Base-by-base conservation (phyloP, 2,888 invertebrate genomes). In the Agrochola circellaris region DNA sequence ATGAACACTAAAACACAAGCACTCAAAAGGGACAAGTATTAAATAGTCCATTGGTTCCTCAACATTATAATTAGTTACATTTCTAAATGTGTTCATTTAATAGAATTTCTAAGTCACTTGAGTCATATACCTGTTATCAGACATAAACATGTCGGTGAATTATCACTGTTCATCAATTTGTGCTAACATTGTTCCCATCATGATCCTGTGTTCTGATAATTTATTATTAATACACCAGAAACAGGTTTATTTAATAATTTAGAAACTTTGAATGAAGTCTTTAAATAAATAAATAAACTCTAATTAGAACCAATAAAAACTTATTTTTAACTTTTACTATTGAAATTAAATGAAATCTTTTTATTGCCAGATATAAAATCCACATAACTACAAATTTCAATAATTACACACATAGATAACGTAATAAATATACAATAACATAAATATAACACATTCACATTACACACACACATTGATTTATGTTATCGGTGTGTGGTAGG, bases 71-170 rank as follows among this genome's bases (percentile, higher is more conserved):
- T 42, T 48, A 26, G 3, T 26, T 48, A 26, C 26, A 42, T 26
- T 42, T 45, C 45, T 13, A 64, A n/a, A 38, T 45, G n/a, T 42
- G 6, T 26, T n/a, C 9, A 30, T n/a, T 30, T 5, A 0, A 9
- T 6, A 69, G 9, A 34, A 15, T 23, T 77, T 48, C 8, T 76
- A 34, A 17, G 26, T 66, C 17, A 17, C 17, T 30, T 42, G 20
- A 79, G 20, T 79, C 48, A 38, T 15, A 15, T 0, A 13, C 7
- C 38, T 80, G 20, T 51, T 79, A 42, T 77, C 71, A 70, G 58
- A 78, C 51, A 42, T 42, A 30, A 42, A 60, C 26, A 23, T 11
- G 15, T 23, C n/a, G 20, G 13, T 54, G 9, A 34, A 48, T 38
- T 45, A 45, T 17, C 9, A n/a, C n/a, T 64, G 13, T 34, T 42